phyloP scores from a whole-genome alignment of 2,113 vertebrate genomes.

The Phyllostomus hastatus region DNA sequence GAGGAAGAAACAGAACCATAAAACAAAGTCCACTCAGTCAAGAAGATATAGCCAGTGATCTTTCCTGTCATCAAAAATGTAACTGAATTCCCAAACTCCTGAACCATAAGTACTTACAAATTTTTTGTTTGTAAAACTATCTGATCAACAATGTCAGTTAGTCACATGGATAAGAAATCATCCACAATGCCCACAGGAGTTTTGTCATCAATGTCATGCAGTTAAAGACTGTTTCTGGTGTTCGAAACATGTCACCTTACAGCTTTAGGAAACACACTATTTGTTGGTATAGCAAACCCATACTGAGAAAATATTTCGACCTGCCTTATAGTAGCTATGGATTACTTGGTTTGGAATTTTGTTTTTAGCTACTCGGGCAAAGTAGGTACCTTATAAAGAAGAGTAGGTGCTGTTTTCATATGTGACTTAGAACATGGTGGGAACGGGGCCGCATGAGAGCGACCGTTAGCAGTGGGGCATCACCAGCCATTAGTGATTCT shows the following conservation, averaged over 20 bases:
- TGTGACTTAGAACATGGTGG: not conserved
- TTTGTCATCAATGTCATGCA: conserved; percentile 53
- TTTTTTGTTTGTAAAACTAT: conserved; percentile 60
- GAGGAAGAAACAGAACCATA: not conserved
- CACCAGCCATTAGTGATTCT: not conserved
- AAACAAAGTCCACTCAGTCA: not conserved
- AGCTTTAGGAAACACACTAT: not conserved
- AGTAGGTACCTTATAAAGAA: not conserved
- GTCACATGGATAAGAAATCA: conserved; percentile 5
- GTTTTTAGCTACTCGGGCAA: not conserved
- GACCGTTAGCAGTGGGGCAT: not conserved
- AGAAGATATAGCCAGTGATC: not conserved
- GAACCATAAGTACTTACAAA: conserved; percentile 37
- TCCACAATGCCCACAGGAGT: not conserved
- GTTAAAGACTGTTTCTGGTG: conserved; percentile 30
- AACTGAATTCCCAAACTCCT: not conserved
- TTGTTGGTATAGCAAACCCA: not conserved
- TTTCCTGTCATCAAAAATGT: not conserved
- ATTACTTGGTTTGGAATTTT: conserved; percentile 8
- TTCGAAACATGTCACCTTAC: not conserved
- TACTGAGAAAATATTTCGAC: not conserved
- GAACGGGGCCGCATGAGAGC: not conserved
- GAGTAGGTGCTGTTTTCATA: not conserved
- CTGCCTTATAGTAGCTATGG: not conserved
- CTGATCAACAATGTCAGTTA: conserved; percentile 53